Evolutionary conservation across 2,888 invertebrate genomes (phyloP), one percentile per base, ranked within the genome.

Genomic region (Petrolisthes manimaculis): DNA sequence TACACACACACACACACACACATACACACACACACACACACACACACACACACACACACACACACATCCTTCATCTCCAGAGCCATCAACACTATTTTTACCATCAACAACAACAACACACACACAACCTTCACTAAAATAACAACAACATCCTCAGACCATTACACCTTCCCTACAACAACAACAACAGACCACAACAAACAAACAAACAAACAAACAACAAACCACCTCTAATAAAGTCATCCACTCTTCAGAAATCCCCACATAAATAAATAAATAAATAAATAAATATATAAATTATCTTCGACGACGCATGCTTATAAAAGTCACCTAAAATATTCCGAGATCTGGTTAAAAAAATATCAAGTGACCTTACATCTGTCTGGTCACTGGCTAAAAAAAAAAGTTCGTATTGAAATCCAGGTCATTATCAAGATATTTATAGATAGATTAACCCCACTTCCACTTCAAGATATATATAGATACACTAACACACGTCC

Each of bases 41-140:
- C 74, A 74, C 74, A 74, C 74, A 74, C 74, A 74, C 74, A 74
- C 79, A 79, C 79, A 4, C 24, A 3, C 67, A 8, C 37, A 67
- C 6, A 5, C n/a, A 37, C 67, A 0, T 61, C 18, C 24, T 12
- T 24, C 21, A 0, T 8, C 12, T 0, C 21, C 61, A 6, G 56
- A n/a, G 51, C 51, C 61, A 51, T 53, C 8, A 24, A 4, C 81
- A 12, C 24, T 81, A 12, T 5, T 24, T 55, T n/a, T n/a, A 24
- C 51, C 61, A 51, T 18, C 14, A 24, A 0, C 5, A 51, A 18
- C n/a, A 51, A 14, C 4, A 12, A 51, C n/a, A 9, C 5, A 55
- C n/a, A 55, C 61, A 18, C 55, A 37, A 14, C 54, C 79, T 78
- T 24, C 79, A 14, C 21, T 75, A 37, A 2, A 37, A 24, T n/a